Percentiles rank a stretch among this genome's conserved stretches.
Conservation (phyloP, 2,888 invertebrate genomes). For the Scrobipalpa atriplicella region DNA sequence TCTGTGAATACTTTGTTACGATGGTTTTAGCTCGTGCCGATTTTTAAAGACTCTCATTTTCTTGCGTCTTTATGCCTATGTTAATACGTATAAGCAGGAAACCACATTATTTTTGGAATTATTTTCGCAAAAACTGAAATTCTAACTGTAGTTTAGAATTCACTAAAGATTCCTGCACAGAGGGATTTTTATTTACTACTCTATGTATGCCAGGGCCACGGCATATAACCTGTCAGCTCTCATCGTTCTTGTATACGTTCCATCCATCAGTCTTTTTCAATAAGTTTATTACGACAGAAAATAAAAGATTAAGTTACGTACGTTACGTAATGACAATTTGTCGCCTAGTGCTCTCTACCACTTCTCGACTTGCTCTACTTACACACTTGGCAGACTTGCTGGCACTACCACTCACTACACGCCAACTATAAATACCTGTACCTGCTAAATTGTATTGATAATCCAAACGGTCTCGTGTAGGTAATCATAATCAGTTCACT, state of each 20-base stretch:
- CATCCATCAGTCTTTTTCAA: neutral
- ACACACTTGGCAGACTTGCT: slow-evolving; percentile 55
- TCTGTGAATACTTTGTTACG: neutral
- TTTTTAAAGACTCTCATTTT: neutral
- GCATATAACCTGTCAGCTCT: neutral
- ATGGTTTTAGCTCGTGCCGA: neutral
- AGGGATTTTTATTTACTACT: neutral
- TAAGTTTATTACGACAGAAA: neutral
- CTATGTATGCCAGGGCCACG: neutral
- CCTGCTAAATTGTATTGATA: neutral
- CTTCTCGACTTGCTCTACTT: slow-evolving; percentile 41
- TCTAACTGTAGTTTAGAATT: neutral
- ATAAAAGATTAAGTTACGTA: neutral
- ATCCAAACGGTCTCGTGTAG: neutral
- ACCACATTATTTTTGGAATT: neutral
- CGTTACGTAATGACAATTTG: slow-evolving; percentile 22
- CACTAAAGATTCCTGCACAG: neutral
- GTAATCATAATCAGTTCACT: neutral
- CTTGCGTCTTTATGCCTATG: neutral
- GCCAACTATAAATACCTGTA: slow-evolving; percentile 33
- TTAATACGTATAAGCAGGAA: neutral
- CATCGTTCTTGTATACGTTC: neutral
- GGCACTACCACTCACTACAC: slow-evolving; percentile 48
- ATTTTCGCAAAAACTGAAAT: neutral
- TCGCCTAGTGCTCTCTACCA: slow-evolving; percentile 26